phyloP scores from a whole-genome alignment of 1,140 invertebrate species.

The Odontomachus brunneus region DNA sequence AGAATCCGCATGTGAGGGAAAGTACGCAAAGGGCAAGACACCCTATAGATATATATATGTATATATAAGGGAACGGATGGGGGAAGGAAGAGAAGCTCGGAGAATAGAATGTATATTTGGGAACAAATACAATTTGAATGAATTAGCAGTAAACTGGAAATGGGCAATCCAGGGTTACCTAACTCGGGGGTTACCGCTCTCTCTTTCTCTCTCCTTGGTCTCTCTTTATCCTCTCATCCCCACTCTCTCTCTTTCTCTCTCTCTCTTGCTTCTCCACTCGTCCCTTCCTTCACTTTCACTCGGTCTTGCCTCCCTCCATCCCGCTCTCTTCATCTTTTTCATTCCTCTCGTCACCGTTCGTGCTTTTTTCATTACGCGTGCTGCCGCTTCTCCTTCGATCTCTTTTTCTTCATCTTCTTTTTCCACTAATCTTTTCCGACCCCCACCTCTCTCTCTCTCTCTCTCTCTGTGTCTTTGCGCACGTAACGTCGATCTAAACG shows the following conservation, averaged over 20 bases:
- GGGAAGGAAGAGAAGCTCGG: slow-evolving; percentile 33
- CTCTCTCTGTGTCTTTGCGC: slow-evolving; percentile 29
- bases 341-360: slow-evolving; percentile 1
- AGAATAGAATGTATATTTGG: slow-evolving; percentile 78
- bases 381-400: background rate
- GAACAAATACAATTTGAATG: slow-evolving; percentile 84
- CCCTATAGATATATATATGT: background rate
- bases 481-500: slow-evolving; percentile 66
- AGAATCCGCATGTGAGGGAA: background rate
- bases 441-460: no score
- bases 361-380: background rate
- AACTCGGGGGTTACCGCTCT: slow-evolving; percentile 62
- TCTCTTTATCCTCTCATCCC: no score
- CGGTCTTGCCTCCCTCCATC: background rate
- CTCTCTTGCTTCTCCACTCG: slow-evolving; percentile 15
- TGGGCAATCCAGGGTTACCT: slow-evolving; percentile 76
- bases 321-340: background rate
- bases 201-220: slow-evolving; percentile 14
- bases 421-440: slow-evolving; percentile 22
- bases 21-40: background rate
- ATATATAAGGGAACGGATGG: slow-evolving; percentile 30
- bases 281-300: slow-evolving; percentile 43
- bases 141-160: slow-evolving; percentile 83
- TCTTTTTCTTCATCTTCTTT: slow-evolving; percentile 19
- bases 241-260: slow-evolving; percentile 50